Evolutionary conservation across 2,888 invertebrate species (phyloP), one percentile per base, ranked within the genome.

Genomic region (Hoplodrina blanda): DNA sequence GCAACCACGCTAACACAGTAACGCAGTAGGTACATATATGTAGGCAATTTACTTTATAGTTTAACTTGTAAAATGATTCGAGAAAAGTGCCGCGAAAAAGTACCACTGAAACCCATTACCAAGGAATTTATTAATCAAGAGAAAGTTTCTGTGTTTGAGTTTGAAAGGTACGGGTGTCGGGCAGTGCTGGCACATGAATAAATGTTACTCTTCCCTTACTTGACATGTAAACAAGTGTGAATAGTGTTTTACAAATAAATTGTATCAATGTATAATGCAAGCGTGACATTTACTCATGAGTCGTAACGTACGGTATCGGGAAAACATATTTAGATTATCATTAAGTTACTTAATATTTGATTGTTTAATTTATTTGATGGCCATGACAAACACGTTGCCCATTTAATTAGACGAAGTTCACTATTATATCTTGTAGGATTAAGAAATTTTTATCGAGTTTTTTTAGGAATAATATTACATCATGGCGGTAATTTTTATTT

Each of bases 141-240:
- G 30, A 73, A 70, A 49, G 11, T 54, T 41, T 49, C 46, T 10
- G 19, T 62, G 15, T 30, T 30, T 17, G 17, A 53, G 10, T 53
- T 60, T 49, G 73, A 73, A 73, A 70, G 73, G 70, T 70, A 61
- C 3, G 72, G 10, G 11, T 2, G 19, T n/a, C 5, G 44, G 3
- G 15, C 11, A 6, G 19, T 37, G 11, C 30, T 4, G 13, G 10
- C 1, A 46, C 11, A 17, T 33, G 11, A 37, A 46, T 37, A 54
- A 54, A 33, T 33, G 10, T 44, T 20, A 30, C 30, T 52, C 13
- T 64, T 13, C 17, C 0, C 13, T 33, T 67, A 46, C 2, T 7
- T n/a, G 66, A 0, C 53, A 19, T 30, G 41, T 13, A 33, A 67
- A 17, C 33, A 0, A n/a, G n/a, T 37, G 17, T 13, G 20, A 11